Conservation (phyloP, 2,113 vertebrate genomes). For the Columba janthina region DNA sequence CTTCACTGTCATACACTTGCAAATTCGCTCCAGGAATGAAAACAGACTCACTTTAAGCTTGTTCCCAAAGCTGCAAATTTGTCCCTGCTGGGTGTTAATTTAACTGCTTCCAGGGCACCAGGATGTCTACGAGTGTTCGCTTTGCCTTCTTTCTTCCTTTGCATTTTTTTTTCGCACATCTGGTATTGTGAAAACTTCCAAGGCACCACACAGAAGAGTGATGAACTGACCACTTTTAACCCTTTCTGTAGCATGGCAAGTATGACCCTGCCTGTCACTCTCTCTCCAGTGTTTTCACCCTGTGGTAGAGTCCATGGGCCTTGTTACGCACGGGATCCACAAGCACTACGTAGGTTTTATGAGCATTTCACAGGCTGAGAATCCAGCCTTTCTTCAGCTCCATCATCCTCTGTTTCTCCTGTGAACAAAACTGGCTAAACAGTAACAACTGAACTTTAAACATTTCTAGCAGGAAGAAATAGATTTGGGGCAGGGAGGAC, state of each 20-base stretch:
- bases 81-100: slow-evolving; percentile 67
- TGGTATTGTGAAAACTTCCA: slow-evolving; percentile 57
- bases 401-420: background rate
- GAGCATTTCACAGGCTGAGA: background rate
- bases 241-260: background rate
- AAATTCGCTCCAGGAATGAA: slow-evolving; percentile 48
- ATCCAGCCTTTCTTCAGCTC: background rate
- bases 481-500: background rate
- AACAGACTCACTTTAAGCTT: slow-evolving; percentile 46
- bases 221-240: slow-evolving; percentile 52
- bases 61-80: slow-evolving; percentile 58
- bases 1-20: slow-evolving; percentile 56
- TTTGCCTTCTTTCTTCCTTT: slow-evolving; percentile 35
- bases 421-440: background rate
- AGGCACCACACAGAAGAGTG: slow-evolving; percentile 21
- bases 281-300: background rate
- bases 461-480: slow-evolving; percentile 39
- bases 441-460: slow-evolving; percentile 2
- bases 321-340: fast-evolving
- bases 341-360: background rate
- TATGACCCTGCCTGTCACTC: background rate
- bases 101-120: slow-evolving; percentile 66
- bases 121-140: slow-evolving; percentile 37
- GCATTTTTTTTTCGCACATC: slow-evolving; percentile 12
- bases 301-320: background rate